phyloP scores from a whole-genome alignment of 2,113 vertebrate genomes.

The Cynocephalus volans region DNA sequence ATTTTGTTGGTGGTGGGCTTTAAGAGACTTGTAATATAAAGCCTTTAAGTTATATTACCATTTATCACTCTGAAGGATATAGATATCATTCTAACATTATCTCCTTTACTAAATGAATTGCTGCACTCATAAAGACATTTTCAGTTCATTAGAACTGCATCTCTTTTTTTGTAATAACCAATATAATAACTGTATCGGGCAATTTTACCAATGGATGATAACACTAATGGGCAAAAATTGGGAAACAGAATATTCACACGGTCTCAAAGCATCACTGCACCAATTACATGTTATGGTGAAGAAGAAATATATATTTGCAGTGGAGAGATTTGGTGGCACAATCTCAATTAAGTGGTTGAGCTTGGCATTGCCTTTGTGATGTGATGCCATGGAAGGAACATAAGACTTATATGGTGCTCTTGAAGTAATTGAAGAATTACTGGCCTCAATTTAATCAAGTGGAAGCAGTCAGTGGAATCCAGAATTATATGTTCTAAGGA shows the following conservation, averaged over 20 bases:
- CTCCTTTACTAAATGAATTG: not conserved
- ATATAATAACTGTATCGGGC: not conserved
- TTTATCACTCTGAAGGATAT: not conserved
- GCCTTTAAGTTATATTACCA: not conserved
- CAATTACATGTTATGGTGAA: not conserved
- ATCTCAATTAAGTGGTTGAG: not conserved
- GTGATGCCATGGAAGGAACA: not conserved
- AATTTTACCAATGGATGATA: not conserved
- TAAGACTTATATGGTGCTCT: not conserved
- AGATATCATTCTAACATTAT: not conserved
- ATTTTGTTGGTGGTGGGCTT: not conserved
- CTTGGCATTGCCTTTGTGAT: not conserved
- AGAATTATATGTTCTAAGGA: not conserved
- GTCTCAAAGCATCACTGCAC: not conserved
- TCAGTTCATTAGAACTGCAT: not conserved
- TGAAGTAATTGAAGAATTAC: not conserved
- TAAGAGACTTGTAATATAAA: not conserved
- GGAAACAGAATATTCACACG: not conserved
- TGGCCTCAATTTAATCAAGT: not conserved
- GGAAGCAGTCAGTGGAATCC: not conserved
- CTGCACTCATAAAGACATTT: slow-evolving; percentile 4
- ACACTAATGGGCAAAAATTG: not conserved
- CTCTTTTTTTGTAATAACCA: not conserved
- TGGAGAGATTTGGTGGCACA: not conserved
- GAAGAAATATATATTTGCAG: not conserved